Evolutionary conservation across 2,888 invertebrate species (phyloP), one percentile per base, ranked within the genome.

Genomic region (Hetaerina titia): DNA sequence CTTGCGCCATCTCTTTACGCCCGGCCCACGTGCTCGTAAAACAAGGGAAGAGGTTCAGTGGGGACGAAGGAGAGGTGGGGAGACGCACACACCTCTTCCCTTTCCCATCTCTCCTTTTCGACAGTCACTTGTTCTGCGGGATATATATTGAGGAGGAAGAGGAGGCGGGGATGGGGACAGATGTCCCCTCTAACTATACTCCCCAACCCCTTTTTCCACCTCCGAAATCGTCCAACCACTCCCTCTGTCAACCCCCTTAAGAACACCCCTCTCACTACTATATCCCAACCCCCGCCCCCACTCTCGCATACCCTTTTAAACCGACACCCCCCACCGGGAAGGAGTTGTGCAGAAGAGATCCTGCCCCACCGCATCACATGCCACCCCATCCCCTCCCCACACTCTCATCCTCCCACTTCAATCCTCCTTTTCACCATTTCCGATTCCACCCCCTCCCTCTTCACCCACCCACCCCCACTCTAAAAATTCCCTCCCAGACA

Each of bases 111-210:
- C 81, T 69, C 81, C 81, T 81, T 81, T 81, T 81, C 81, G 81
- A 81, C 81, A 81, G 81, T 31, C 81, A 81, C 81, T 81, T 81
- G 81, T 81, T 92, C 92, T 74, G 69, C 56, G 92, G 69, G 92
- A 92, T 69, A 81, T 81, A 81, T 22, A 81, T 81, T 31, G 81
- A 5, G 81, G 81, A 81, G 17, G 60, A 60, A 17, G 60, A 45
- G 60, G 13, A 17, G 60, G 60, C 60, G 31, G 81, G 81, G 11
- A 92, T 19, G 92, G 92, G 92, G 64, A 64, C 92, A 92, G 92
- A 92, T 92, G 92, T 92, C 92, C 92, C 90, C 63, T 45, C n/a
- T 19, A 22, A 81, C 7, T 22, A 69, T 69, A 7, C 69, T 19
- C 69, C 69, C 19, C 69, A 69, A 69, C 25, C 81, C 81, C 81